Evolutionary conservation across 2,888 invertebrate genomes (phyloP), one percentile per base, ranked within the genome.

Genomic region (Strigamia transsilvanica): DNA sequence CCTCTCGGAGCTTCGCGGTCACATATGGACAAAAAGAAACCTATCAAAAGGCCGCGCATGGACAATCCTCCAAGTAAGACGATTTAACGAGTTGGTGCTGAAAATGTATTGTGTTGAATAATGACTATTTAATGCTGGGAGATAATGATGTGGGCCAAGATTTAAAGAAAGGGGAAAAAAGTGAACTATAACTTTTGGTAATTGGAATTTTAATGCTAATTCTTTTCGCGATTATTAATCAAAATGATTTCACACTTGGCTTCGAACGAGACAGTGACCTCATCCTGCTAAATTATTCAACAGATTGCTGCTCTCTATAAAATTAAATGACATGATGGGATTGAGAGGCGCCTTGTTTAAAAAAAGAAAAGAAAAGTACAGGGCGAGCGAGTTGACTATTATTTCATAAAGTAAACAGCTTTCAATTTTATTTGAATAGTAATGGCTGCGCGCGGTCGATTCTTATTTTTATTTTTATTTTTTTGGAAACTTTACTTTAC

Each of bases 21-120:
- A 80, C 83, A 85, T 86, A 80, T 88, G 88, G 88, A 85, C 86
- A 85, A 86, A 83, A 85, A 86, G 84, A 87, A 87, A 84, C 87
- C 87, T 82, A 84, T 86, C 66, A 87, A 88, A 85, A 86, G 87
- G 85, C 87, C 87, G 73, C 85, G 87, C 83, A 85, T 87, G 84
- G 87, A 87, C 84, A 85, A 85, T 83, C 86, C 86, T 83, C 84
- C 88, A 88, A 78, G 87, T 87, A 66, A 86, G 88, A n/a, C 6
- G 12, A 41, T 12, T 46, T 46, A 46, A n/a, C 15, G 12, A 46
- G 13, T 46, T 46, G 46, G 15, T 12, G 46, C 9, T 15, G 46
- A 61, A n/a, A 66, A n/a, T 66, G 18, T 66, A n/a, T 66, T 13
- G 46, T 46, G 46, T 46, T n/a, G 46, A n/a, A 15, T 18, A 66